Base-by-base conservation (phyloP, 2,797 vertebrate species). In the Potorous gilbertii region DNA sequence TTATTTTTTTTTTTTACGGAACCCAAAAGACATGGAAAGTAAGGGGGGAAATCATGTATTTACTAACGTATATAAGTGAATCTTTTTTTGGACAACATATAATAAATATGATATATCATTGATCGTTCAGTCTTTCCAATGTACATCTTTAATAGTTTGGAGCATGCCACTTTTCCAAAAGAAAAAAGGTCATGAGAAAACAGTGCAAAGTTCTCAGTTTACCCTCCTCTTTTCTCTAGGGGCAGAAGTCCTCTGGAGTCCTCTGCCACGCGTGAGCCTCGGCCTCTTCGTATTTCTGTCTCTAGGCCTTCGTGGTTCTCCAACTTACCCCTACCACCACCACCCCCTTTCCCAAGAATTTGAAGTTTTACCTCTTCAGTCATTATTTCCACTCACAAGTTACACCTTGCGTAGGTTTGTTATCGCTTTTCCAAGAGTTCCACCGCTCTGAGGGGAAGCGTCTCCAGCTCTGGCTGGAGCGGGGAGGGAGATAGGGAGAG, bases 31-130 rank as follows among this genome's bases (percentile, higher is more conserved):
- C 98, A 98, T 98, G 98, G 97, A 98, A 98, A 98, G 98, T 97
- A 97, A 74, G 94, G 66, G 59, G n/a, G 96, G 93, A 98, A 96
- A 97, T 96, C 97, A 98, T 98, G 97, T 98, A 97, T 96, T 98
- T 98, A 98, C 98, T 98, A 98, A 99, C 50, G 98, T 97, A 98
- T 98, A 98, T 98, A 98, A 98, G 98, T 98, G 98, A 98, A 94
- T 98, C 98, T 57, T 97, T 95, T 98, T 98, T 97, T 97, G 97
- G 97, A 99, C 99, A 97, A 99, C 99, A 99, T 99, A 99, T 98
- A 99, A 99, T 99, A 99, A 99, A 99, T 99, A 99, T 98, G 98
- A 99, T 99, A 98, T 98, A 98, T 98, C 98, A 98, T 98, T 99
- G 98, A 98, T 99, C 98, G 98, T 98, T 98, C 98, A 98, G 98